phyloP scores from a whole-genome alignment of 2,113 vertebrate genomes.

The Takifugu flavidus region DNA sequence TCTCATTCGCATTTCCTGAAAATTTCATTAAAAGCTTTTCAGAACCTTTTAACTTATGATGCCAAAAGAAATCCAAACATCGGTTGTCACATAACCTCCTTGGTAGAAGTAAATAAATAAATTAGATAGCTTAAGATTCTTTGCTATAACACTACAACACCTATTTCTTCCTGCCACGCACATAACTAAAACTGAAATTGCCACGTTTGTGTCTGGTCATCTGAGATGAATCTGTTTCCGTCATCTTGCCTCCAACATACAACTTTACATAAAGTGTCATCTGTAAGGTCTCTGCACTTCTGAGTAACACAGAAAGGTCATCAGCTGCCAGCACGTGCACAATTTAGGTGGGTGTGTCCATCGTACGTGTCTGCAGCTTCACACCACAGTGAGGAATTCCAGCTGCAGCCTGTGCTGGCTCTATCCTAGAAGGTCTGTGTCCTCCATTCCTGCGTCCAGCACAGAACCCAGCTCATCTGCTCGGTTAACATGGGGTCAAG shows the following conservation, averaged over 20 bases:
- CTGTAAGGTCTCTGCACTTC: conserved; percentile 17
- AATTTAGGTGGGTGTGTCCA: conserved; percentile 29
- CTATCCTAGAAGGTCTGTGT: neutral
- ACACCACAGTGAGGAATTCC: conserved; percentile 60
- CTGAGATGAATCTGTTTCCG: conserved; percentile 11
- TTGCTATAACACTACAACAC: neutral
- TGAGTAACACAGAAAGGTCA: conserved; percentile 21
- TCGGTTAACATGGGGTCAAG: conserved; percentile 55
- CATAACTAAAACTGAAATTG: neutral
- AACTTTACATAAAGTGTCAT: conserved; percentile 20
- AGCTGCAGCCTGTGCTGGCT: conserved; percentile 18
- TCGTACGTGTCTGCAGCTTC: conserved; percentile 31
- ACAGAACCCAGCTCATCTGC: conserved; percentile 13
- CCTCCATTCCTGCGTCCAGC: conserved; percentile 7
- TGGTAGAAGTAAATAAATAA: too few species aligned
- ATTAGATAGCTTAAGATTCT: too few species aligned
- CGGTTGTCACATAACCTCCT: too few species aligned
- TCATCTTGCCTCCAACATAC: conserved; percentile 4
- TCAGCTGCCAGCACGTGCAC: conserved; percentile 29
- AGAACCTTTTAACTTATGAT: too few species aligned
- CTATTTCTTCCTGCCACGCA: neutral
- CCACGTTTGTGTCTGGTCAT: conserved; percentile 18
- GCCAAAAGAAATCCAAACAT: too few species aligned
- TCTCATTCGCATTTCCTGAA: too few species aligned
- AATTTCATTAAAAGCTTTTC: too few species aligned